Evolutionary conservation across 1,140 invertebrate species (phyloP).

Genomic region (Penaeus indicus): DNA sequence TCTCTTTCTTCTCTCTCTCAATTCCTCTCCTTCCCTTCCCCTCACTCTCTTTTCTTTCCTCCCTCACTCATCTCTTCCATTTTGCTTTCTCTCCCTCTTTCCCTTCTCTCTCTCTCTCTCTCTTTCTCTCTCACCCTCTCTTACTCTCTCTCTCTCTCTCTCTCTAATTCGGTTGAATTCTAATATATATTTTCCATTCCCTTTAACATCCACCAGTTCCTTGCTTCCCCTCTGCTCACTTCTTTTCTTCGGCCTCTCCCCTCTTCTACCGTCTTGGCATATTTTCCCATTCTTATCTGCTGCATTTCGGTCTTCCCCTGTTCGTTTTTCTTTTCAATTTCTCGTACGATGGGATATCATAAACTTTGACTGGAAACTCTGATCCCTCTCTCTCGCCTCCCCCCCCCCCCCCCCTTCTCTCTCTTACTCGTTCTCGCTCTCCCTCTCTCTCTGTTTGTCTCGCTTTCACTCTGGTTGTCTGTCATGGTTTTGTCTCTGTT

Average conservation of each 20-base stretch:
- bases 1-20: not conserved
- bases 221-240: not conserved
- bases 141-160: not conserved
- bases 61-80: not conserved
- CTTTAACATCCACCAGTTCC: not conserved
- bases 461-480: not conserved
- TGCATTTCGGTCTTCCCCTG: too few species aligned
- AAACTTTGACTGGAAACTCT: not conserved
- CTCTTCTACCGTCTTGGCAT: not conserved
- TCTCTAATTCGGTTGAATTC: not conserved
- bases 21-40: constrained; percentile 14
- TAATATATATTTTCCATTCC: not conserved
- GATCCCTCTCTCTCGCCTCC: not conserved
- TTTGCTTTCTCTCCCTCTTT: not conserved
- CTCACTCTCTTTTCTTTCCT: constrained; percentile 25
- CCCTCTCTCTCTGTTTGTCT: not conserved
- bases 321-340: too few species aligned
- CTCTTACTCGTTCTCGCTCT: not conserved
- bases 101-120: not conserved
- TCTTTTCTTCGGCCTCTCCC: not conserved
- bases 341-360: too few species aligned
- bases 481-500: not conserved
- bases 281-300: too few species aligned
- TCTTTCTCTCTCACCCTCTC: not conserved
- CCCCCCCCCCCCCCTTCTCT: not conserved